phyloP scores from a whole-genome alignment of 2,797 vertebrate species.

The Brotula barbata region DNA sequence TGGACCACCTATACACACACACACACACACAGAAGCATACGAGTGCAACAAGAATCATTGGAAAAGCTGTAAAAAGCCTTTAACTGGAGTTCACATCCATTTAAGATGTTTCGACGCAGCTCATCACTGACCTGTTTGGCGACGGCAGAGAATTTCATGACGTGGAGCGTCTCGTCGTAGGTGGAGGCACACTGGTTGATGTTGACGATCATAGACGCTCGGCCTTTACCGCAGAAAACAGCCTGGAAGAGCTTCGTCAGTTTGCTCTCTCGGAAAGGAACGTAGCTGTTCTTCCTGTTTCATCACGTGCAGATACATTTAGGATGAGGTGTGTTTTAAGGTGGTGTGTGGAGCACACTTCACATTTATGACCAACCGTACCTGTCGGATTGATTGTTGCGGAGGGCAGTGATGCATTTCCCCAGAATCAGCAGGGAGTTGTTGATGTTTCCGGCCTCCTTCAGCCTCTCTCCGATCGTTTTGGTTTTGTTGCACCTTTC shows the following conservation, averaged over 20 bases:
- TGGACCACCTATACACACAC: conserved; percentile 83
- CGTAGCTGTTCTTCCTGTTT: conserved; percentile 79
- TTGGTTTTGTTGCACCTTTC: conserved; percentile 91
- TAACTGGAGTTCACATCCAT: no score
- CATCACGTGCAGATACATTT: no score
- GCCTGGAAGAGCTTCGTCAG: conserved; percentile 90
- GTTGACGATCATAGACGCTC: conserved; percentile 90
- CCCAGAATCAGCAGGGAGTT: conserved; percentile 91
- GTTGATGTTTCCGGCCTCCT: conserved; percentile 93
- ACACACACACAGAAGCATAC: no score
- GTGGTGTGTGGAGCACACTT: no score
- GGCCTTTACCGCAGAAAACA: conserved; percentile 87
- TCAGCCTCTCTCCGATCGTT: conserved; percentile 86
- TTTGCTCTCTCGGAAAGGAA: conserved; percentile 93
- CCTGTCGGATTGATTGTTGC: conserved; percentile 84
- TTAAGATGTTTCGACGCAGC: no score
- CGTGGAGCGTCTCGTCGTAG: conserved; percentile 89
- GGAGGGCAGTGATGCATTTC: conserved; percentile 87
- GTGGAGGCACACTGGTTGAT: conserved; percentile 88
- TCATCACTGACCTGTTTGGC: conserved; percentile 83
- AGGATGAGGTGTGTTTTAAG: no score
- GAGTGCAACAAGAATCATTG: no score
- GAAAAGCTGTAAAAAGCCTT: no score
- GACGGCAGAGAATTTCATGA: conserved; percentile 91
- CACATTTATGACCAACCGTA: conserved; percentile 42